phyloP scores from a whole-genome alignment of 2,888 invertebrate genomes.

The Mesochorus sp. region DNA sequence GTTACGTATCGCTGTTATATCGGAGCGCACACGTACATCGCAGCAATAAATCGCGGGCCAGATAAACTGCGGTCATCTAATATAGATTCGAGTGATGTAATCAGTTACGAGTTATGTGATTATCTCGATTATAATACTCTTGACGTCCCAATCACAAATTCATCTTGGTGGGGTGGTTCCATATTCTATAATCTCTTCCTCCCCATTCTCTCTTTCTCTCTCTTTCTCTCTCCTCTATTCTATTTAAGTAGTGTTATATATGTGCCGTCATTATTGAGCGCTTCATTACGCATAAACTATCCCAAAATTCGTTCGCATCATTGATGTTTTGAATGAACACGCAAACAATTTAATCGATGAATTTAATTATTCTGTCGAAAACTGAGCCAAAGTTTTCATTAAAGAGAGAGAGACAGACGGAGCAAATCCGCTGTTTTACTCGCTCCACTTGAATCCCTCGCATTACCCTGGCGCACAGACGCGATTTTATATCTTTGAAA shows the following conservation, averaged over 20 bases:
- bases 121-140: slow-evolving; percentile 32
- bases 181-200: too few species aligned
- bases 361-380: slow-evolving; percentile 56
- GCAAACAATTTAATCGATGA: slow-evolving; percentile 44
- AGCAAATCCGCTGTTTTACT: too few species aligned
- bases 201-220: neutral
- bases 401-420: neutral
- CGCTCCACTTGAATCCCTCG: too few species aligned
- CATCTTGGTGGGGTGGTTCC: neutral
- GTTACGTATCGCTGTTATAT: too few species aligned
- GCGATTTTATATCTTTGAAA: neutral
- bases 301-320: neutral
- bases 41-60: too few species aligned
- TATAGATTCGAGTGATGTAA: neutral
- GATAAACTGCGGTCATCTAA: too few species aligned
- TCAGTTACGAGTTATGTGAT: neutral
- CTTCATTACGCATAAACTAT: slow-evolving; percentile 23
- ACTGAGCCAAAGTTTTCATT: neutral
- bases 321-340: neutral
- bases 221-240: neutral
- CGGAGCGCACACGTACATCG: too few species aligned
- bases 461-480: too few species aligned
- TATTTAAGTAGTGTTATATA: neutral
- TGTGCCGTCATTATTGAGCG: slow-evolving; percentile 20
- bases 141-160: slow-evolving; percentile 19